These are phyloP conservation scores for Paralinhomoeus sp. DNA, from an alignment of 2,888 invertebrate genomes.

Conservation along the genomic window DNA sequence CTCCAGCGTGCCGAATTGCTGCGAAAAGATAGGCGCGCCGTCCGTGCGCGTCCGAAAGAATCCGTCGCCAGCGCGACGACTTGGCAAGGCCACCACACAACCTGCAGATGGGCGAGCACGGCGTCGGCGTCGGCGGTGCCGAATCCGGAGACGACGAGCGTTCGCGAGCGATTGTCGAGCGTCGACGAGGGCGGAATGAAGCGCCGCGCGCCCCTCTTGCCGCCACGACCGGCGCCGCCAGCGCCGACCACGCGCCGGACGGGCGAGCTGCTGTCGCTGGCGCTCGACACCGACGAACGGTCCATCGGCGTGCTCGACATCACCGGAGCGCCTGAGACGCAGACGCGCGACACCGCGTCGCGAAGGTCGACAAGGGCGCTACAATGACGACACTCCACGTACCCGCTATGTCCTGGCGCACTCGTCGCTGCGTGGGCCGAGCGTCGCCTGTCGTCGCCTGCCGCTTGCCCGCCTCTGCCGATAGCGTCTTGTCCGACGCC, in stretches of 20 bases:
- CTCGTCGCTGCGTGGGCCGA: conserved; percentile 26
- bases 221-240: not conserved
- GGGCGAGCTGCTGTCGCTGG: too few species aligned
- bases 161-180: conserved; percentile 63
- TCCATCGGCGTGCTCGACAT: too few species aligned
- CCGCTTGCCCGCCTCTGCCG: not conserved
- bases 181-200: conserved; percentile 1
- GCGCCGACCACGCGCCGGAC: not conserved
- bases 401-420: conserved; percentile 33
- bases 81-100: not conserved
- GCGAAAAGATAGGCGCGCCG: conserved; percentile 9
- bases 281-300: too few species aligned
- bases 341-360: too few species aligned
- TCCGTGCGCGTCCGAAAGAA: not conserved
- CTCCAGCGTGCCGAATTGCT: conserved; percentile 70
- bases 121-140: conserved; percentile 56
- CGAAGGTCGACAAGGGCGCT: too few species aligned
- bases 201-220: not conserved
- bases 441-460: conserved; percentile 14
- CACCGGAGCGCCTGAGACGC: too few species aligned
- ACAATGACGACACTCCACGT: conserved; percentile 54
- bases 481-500: not conserved
- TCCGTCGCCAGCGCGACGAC: not conserved
- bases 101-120: conserved; percentile 57
- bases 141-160: conserved; percentile 64